Evolutionary conservation across 92 coral and sea anemone genomes (phyloP).

Genomic region (Epizoanthus illoricatus): DNA sequence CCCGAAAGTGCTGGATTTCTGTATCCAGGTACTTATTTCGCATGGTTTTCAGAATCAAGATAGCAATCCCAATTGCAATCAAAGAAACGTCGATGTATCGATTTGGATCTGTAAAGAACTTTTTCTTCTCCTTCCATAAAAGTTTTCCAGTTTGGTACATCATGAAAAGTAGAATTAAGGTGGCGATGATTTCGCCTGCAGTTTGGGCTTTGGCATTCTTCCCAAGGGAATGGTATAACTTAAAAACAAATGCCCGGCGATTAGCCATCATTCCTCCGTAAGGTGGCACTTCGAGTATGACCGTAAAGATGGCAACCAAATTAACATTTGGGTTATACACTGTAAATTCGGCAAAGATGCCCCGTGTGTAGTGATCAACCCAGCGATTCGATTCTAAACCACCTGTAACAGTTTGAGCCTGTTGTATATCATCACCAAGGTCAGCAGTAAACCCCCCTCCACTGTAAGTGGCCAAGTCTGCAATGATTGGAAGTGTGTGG

Average conservation of each 20-base stretch:
- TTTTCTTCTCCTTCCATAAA: slow-evolving; percentile 4
- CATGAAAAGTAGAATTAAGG: slow-evolving; percentile 11
- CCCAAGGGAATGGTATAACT: slow-evolving; percentile 13
- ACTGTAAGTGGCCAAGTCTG: slow-evolving; percentile 16
- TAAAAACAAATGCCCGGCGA: slow-evolving; percentile 22
- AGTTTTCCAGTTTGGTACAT: slow-evolving; percentile 16
- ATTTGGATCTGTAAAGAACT: slow-evolving; percentile 2
- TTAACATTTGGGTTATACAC: slow-evolving; percentile 14
- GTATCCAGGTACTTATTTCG: neutral
- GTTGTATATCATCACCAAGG: slow-evolving; percentile 12
- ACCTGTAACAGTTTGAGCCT: slow-evolving; percentile 6
- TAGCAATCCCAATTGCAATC: slow-evolving; percentile 5
- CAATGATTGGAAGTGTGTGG: slow-evolving; percentile 17
- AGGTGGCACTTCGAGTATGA: slow-evolving; percentile 18
- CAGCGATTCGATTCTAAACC: neutral
- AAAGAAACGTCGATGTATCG: slow-evolving; percentile 8
- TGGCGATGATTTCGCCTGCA: slow-evolving; percentile 4
- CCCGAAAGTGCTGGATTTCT: slow-evolving; percentile 6
- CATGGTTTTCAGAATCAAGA: slow-evolving; percentile 10
- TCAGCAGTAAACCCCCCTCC: slow-evolving; percentile 25
- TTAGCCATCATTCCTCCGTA: neutral
- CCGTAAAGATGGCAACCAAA: slow-evolving; percentile 13
- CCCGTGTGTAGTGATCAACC: slow-evolving; percentile 20
- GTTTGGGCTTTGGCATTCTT: neutral
- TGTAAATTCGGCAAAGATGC: slow-evolving; percentile 14